Conservation (phyloP, 2,113 vertebrate species). For the Psilopogon haemacephalus region DNA sequence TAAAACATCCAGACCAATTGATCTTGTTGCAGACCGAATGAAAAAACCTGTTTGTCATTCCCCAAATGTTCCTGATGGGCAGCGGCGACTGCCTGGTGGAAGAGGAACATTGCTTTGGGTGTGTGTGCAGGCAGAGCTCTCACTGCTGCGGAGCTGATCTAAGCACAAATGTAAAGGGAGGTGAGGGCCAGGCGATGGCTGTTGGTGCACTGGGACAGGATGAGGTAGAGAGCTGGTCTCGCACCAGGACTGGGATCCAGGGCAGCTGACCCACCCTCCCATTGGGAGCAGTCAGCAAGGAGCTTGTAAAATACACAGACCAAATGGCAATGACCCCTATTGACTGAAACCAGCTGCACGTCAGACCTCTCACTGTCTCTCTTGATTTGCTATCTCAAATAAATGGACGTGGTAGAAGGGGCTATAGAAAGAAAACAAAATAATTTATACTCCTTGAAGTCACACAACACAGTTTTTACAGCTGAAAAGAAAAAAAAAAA, state of each 20-base stretch:
- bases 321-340: conserved; percentile 77
- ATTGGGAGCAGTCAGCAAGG: conserved; percentile 80
- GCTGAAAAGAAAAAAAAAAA: conserved; percentile 67
- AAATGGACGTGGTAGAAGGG: conserved; percentile 65
- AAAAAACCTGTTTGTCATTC: neutral
- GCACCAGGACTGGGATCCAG: conserved; percentile 73
- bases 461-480: conserved; percentile 44
- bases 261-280: conserved; percentile 84
- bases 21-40: neutral
- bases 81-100: neutral
- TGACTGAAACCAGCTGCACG: conserved; percentile 87
- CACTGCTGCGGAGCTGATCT: neutral
- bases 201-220: conserved; percentile 40
- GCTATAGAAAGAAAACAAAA: conserved; percentile 61
- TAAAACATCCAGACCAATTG: conserved; percentile 38
- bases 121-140: neutral
- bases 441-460: conserved; percentile 58
- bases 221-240: conserved; percentile 70
- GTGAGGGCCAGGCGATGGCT: neutral
- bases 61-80: conserved; percentile 65
- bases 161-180: neutral
- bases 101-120: neutral
- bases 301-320: conserved; percentile 86
- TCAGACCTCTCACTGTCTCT: conserved; percentile 64
- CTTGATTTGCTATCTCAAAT: conserved; percentile 72